Percentiles rank a stretch among this genome's conserved stretches.
These are phyloP conservation scores for Phrynocephalus forsythii DNA, from an alignment of 2,797 vertebrate species.

Conservation along the genomic window DNA sequence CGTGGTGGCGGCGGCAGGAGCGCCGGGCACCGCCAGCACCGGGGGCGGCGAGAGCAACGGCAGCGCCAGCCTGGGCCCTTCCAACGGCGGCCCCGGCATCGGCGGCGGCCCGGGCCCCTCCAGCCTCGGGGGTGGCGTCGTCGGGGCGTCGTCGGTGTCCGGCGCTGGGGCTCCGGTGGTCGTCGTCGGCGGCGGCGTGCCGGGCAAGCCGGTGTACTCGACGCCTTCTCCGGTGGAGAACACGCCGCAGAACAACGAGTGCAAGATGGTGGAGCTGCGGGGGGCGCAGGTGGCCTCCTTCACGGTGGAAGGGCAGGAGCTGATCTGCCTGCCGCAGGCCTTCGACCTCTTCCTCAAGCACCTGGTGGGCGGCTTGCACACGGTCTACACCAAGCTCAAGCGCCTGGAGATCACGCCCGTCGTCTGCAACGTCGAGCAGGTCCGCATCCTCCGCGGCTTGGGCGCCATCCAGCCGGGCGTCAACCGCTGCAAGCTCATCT, in stretches of 20 bases:
- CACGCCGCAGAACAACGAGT: conserved; percentile 99
- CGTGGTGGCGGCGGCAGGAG: conserved; percentile 76
- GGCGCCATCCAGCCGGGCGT: conserved; percentile 98
- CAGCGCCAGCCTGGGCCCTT: conserved; percentile 53
- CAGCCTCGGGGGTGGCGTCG: conserved; percentile 34
- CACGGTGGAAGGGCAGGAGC: conserved; percentile 98
- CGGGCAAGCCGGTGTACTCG: conserved; percentile 95
- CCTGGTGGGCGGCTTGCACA: conserved; percentile 98
- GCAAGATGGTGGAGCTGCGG: conserved; percentile 97
- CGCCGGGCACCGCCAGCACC: conserved; percentile 62
- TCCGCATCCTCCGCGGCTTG: conserved; percentile 96
- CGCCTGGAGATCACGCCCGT: conserved; percentile 98
- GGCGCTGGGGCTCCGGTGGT: conserved; percentile 77
- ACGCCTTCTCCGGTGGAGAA: conserved; percentile 98
- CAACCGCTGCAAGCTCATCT: conserved; percentile 99
- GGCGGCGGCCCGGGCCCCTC: conserved; percentile 22
- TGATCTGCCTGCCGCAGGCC: conserved; percentile 98
- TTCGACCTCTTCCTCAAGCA: conserved; percentile 99
- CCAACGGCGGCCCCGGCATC: conserved; percentile 41
- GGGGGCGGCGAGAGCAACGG: conserved; percentile 65
- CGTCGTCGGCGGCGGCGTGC: conserved; percentile 69
- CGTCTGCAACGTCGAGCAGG: conserved; percentile 99
- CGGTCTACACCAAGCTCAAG: conserved; percentile 99
- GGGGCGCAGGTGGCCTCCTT: conserved; percentile 98
- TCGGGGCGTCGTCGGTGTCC: conserved; percentile 61